Percentiles rank a stretch among this genome's conserved stretches.
Evolutionary conservation across 2,888 invertebrate genomes (phyloP).

Genomic region (Lumbricus terrestris): DNA sequence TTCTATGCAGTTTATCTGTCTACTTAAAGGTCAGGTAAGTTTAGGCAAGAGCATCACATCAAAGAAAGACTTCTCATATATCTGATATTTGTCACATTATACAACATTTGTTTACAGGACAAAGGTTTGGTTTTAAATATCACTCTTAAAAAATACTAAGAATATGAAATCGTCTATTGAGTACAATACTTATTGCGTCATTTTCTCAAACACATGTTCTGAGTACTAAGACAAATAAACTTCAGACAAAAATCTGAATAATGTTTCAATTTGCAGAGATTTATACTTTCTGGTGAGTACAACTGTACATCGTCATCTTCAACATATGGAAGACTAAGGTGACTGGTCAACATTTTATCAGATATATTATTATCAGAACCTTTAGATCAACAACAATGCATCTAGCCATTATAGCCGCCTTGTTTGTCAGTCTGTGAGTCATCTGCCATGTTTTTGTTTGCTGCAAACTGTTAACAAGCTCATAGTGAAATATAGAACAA

Average conservation of each 20-base stretch:
- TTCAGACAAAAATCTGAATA: background rate
- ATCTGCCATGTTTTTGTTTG: no score
- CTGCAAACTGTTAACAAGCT: no score
- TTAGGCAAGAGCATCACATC: no score
- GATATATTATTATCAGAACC: no score
- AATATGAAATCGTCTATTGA: background rate
- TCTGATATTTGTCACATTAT: no score
- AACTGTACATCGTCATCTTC: background rate
- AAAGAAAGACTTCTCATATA: no score
- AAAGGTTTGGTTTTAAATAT: background rate
- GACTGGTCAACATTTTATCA: no score
- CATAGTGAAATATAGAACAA: background rate
- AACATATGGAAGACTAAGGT: background rate
- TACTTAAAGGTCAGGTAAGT: no score
- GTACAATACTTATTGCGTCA: slow-evolving; percentile 3
- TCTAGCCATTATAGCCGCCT: no score
- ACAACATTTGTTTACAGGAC: background rate
- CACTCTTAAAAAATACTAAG: background rate
- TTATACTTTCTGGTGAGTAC: background rate
- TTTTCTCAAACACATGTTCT: background rate
- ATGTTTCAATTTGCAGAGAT: background rate
- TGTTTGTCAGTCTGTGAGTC: no score
- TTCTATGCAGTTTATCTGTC: no score
- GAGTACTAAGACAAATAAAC: background rate
- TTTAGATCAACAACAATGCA: no score